These are phyloP conservation scores for Tadarida brasiliensis DNA, from an alignment of 2,797 vertebrate species.

Conservation along the genomic window DNA sequence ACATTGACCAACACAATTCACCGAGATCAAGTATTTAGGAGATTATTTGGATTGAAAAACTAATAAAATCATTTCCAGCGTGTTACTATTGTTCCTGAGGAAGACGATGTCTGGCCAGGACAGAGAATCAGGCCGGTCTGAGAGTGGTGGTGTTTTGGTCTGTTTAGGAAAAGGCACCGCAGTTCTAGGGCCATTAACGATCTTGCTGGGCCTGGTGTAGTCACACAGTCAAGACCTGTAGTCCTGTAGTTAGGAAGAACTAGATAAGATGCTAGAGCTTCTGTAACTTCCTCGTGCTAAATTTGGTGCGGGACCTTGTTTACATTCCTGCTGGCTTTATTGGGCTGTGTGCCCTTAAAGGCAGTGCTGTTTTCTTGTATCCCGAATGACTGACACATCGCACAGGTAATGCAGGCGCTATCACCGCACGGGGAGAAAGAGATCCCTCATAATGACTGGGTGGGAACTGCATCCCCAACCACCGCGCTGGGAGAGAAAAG, in stretches of 20 bases:
- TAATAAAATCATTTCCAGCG: slow-evolving; percentile 2
- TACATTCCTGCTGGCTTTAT: neutral
- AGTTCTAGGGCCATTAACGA: neutral
- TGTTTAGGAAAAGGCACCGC: neutral
- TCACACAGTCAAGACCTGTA: neutral
- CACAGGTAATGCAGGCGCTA: neutral
- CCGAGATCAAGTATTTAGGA: neutral
- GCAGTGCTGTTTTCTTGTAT: neutral
- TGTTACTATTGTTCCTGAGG: neutral
- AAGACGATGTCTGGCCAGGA: neutral
- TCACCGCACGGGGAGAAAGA: neutral
- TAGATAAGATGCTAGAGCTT: neutral
- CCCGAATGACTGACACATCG: neutral
- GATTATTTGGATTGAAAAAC: slow-evolving; percentile 23
- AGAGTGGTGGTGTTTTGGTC: neutral
- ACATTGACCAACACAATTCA: neutral
- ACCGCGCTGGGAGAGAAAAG: neutral
- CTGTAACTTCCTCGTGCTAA: neutral
- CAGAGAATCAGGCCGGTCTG: neutral
- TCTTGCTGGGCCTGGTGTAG: neutral
- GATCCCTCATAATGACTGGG: neutral
- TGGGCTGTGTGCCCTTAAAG: neutral
- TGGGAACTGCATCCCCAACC: neutral
- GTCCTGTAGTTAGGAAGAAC: neutral
- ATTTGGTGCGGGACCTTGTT: neutral